phyloP scores from a whole-genome alignment of 2,113 vertebrate genomes.

The Anhinga rufa region DNA sequence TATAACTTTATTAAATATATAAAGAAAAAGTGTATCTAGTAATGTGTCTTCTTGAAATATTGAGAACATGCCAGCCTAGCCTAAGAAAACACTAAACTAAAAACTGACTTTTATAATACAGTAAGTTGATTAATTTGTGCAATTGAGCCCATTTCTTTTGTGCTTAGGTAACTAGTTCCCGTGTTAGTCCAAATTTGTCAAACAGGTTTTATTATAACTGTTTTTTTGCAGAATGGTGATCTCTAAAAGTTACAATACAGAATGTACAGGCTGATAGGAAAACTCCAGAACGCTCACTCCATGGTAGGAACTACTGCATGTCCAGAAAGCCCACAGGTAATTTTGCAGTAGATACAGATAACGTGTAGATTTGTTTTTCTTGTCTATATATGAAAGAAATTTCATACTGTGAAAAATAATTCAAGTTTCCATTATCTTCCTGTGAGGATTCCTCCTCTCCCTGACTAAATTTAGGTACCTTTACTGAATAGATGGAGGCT shows the following conservation, averaged over 20 bases:
- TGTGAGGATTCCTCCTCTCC: not conserved
- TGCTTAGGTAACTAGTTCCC: not conserved
- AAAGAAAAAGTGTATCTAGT: not conserved
- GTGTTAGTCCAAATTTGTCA: not conserved
- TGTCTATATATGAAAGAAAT: not conserved
- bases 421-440: not conserved
- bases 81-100: not conserved
- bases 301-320: not conserved
- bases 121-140: not conserved
- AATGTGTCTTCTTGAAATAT: conserved; percentile 29
- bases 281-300: not conserved
- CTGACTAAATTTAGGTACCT: not conserved
- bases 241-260: not conserved
- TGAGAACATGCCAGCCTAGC: not conserved
- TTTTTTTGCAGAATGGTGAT: not conserved
- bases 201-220: not conserved
- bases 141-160: not conserved
- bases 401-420: not conserved
- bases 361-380: not conserved
- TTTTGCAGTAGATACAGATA: not conserved
- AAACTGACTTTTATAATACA: not conserved
- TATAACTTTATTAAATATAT: conserved; percentile 60
- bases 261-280: not conserved
- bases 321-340: not conserved
- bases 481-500: no score